Conservation (phyloP, 2,888 invertebrate species). For the Sympetrum striolatum region DNA sequence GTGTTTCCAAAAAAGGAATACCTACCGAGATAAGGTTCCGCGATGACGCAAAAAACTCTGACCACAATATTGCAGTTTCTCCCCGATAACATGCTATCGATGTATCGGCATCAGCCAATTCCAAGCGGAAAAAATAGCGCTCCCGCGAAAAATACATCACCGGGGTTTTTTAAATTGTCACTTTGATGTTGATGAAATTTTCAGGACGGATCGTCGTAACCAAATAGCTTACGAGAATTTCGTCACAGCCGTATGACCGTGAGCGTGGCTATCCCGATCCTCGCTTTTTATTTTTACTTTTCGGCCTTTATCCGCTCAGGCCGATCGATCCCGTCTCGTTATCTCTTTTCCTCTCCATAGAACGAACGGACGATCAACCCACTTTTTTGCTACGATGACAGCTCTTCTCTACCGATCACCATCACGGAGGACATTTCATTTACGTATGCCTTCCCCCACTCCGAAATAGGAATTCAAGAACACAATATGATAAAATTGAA, state of each 20-base stretch:
- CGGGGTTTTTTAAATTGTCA: background rate
- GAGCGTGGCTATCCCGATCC: background rate
- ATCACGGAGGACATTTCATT: background rate
- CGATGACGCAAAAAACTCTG: too few species aligned
- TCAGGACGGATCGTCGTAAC: background rate
- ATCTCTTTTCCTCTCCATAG: background rate
- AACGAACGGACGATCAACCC: background rate
- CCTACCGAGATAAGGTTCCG: too few species aligned
- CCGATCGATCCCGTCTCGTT: background rate
- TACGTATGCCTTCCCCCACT: too few species aligned
- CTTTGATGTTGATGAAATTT: background rate
- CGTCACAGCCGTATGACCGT: background rate
- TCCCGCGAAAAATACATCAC: background rate
- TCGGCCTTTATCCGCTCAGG: background rate
- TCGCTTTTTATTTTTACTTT: background rate
- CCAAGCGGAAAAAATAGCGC: background rate
- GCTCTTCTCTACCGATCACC: background rate
- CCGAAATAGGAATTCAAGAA: background rate
- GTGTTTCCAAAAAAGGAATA: too few species aligned
- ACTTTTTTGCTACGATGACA: background rate
- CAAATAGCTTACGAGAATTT: background rate
- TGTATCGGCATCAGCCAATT: background rate
- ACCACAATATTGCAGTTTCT: background rate
- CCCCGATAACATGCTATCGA: background rate
- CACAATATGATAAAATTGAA: background rate